Evolutionary conservation across 2,888 invertebrate genomes (phyloP).

Genomic region (Rhingia rostrata): DNA sequence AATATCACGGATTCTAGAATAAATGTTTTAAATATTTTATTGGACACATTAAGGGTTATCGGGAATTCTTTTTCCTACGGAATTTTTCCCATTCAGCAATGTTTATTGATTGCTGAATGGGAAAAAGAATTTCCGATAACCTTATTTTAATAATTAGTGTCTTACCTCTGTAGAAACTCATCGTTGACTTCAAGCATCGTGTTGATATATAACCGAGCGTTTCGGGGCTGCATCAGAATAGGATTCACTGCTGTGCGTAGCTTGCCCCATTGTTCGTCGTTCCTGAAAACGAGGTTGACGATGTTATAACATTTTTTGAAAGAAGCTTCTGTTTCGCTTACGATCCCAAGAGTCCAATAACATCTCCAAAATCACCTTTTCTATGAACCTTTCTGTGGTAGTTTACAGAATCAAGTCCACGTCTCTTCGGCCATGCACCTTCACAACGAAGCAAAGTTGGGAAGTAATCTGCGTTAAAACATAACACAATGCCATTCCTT

Average conservation of each 20-base stretch:
- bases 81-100: no score
- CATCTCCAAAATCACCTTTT: slow-evolving; percentile 73
- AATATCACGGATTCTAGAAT: slow-evolving; percentile 61
- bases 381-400: slow-evolving; percentile 81
- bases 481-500: slow-evolving; percentile 78
- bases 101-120: no score
- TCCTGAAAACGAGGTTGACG: not conserved
- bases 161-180: slow-evolving; percentile 72
- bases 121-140: no score
- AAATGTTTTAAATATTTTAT: not conserved
- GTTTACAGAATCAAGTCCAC: slow-evolving; percentile 80
- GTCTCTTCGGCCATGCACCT: slow-evolving; percentile 71
- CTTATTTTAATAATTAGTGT: not conserved
- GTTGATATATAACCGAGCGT: slow-evolving; percentile 83
- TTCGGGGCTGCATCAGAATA: slow-evolving; percentile 85
- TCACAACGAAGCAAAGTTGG: slow-evolving; percentile 80
- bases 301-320: not conserved
- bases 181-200: slow-evolving; percentile 83
- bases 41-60: not conserved
- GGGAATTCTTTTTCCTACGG: no score
- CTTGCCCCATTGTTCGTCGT: not conserved
- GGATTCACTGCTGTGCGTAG: slow-evolving; percentile 86
- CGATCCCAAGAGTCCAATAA: slow-evolving; percentile 73
- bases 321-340: not conserved
- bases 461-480: slow-evolving; percentile 84